Percentiles rank a stretch among this genome's conserved stretches.
Evolutionary conservation across 1,140 invertebrate species (phyloP).

Genomic region (Zaprionus africanus): DNA sequence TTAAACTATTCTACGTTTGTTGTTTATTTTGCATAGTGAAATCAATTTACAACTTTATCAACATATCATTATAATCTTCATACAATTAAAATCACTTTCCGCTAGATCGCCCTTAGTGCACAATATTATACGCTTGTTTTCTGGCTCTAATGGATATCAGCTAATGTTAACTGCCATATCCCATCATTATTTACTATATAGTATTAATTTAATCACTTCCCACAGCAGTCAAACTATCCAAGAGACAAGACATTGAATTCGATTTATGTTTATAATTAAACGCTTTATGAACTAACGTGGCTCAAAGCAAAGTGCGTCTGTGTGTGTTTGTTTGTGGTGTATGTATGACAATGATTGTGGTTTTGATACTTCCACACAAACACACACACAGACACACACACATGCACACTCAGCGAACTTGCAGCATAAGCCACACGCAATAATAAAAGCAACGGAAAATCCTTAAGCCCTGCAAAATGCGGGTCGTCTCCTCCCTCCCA

Average conservation of each 20-base stretch:
- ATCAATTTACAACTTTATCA: too few species aligned
- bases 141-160: too few species aligned
- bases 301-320: slow-evolving; percentile 34
- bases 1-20: too few species aligned
- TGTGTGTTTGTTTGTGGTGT: background rate
- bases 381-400: slow-evolving; percentile 34
- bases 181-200: background rate
- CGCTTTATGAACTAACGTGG: slow-evolving; percentile 51
- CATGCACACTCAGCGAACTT: slow-evolving; percentile 14
- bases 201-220: background rate
- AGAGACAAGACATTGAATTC: slow-evolving; percentile 5
- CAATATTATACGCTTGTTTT: background rate
- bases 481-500: slow-evolving; percentile 6
- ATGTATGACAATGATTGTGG: slow-evolving; percentile 2
- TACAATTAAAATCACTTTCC: background rate
- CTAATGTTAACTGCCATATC: background rate
- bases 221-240: background rate
- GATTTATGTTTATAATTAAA: slow-evolving; percentile 58
- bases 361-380: slow-evolving; percentile 27
- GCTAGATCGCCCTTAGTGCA: background rate
- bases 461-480: slow-evolving; percentile 24
- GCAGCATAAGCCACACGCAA: slow-evolving; percentile 59
- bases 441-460: slow-evolving; percentile 61
- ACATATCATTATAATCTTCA: too few species aligned
- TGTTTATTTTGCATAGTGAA: too few species aligned